A percentile compares a stretch with the other conserved stretches of the same genome.
phyloP scores from a whole-genome alignment of 2,113 vertebrate species.

The Hippocampus abdominalis region DNA sequence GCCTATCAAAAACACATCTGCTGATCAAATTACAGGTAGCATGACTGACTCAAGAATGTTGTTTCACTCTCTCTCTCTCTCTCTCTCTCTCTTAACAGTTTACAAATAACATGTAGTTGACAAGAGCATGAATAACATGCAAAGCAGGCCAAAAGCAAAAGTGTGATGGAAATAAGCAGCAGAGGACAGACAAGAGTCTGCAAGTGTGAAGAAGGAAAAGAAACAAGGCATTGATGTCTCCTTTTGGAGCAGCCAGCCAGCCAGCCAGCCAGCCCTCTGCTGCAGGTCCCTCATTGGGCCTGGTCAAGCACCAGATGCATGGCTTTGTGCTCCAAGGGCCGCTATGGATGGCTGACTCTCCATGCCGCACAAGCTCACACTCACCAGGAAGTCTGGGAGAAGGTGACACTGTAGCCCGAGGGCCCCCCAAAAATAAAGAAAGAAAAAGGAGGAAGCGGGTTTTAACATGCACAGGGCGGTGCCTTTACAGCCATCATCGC shows the following conservation, averaged over 20 bases:
- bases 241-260: slow-evolving; percentile 39
- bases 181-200: slow-evolving; percentile 63
- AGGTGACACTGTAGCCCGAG: slow-evolving; percentile 29
- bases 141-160: slow-evolving; percentile 27
- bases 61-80: no score
- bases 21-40: no score
- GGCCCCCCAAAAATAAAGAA: no score
- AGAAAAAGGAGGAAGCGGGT: background rate
- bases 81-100: no score
- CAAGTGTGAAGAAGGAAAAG: slow-evolving; percentile 64
- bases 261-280: slow-evolving; percentile 33
- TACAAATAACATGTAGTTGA: background rate
- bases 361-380: slow-evolving; percentile 53
- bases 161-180: slow-evolving; percentile 58
- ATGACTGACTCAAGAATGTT: no score
- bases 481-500: slow-evolving; percentile 2
- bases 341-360: slow-evolving; percentile 49
- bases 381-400: slow-evolving; percentile 46
- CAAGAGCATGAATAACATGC: background rate
- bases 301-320: slow-evolving; percentile 66
- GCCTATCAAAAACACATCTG: no score
- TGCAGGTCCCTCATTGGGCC: slow-evolving; percentile 42
- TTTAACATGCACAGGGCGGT: slow-evolving; percentile 7
- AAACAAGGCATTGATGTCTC: slow-evolving; percentile 54
- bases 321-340: slow-evolving; percentile 46